Percentiles rank a stretch among this genome's conserved stretches.
Conservation (phyloP, 2,113 vertebrate species). For the Drymodes brunneopygia region DNA sequence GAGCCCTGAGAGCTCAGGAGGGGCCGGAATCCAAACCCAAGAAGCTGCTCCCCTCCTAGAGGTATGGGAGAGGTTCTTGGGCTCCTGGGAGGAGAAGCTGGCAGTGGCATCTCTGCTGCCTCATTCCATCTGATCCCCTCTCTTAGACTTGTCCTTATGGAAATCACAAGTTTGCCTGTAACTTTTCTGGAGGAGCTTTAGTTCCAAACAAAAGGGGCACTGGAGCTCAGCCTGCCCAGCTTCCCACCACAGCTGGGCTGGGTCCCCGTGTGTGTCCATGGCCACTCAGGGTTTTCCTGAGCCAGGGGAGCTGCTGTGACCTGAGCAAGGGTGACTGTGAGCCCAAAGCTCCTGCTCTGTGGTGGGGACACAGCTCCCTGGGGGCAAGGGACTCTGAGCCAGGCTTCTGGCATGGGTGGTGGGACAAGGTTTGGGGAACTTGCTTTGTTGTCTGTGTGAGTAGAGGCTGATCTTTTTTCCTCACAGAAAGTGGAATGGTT, state of each 20-base stretch:
- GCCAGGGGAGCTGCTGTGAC: background rate
- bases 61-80: background rate
- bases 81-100: background rate
- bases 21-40: background rate
- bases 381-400: background rate
- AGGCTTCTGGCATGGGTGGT: fast-evolving
- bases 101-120: background rate
- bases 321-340: background rate
- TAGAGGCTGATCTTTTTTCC: background rate
- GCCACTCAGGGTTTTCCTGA: background rate
- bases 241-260: background rate
- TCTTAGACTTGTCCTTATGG: background rate
- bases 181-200: background rate
- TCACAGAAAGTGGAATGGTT: background rate
- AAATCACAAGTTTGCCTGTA: background rate
- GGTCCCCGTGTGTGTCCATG: background rate
- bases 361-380: background rate
- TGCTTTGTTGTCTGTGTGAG: background rate
- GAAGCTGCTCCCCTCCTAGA: background rate
- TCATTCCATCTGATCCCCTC: background rate
- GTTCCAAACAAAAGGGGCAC: background rate
- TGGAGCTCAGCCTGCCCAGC: background rate
- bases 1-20: background rate
- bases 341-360: background rate
- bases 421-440: background rate